These are phyloP conservation scores for Azorinus chamasolen DNA, from an alignment of 2,888 invertebrate genomes.

Conservation along the genomic window DNA sequence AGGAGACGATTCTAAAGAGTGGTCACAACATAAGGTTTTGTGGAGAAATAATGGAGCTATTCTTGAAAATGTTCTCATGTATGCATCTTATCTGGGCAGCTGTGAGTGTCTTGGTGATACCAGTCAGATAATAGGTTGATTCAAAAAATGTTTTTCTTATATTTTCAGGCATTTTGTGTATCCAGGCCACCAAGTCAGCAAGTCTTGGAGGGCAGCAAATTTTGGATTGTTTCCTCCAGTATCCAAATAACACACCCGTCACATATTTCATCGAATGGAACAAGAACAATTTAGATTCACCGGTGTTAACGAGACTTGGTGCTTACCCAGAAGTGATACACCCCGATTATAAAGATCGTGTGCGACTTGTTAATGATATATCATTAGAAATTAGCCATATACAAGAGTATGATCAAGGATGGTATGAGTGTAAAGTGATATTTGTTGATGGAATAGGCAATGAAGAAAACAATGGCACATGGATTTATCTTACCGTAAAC, in stretches of 20 bases:
- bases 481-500: slow-evolving; percentile 99
- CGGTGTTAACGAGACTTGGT: slow-evolving; percentile 99
- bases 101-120: too few relatives aligned
- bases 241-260: slow-evolving; percentile 96
- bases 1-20: too few relatives aligned
- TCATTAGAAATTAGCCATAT: slow-evolving; percentile 97
- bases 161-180: slow-evolving; percentile 61
- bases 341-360: slow-evolving; percentile 87
- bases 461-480: slow-evolving; percentile 93
- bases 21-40: too few relatives aligned
- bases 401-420: slow-evolving; percentile 97
- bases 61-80: too few relatives aligned
- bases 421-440: slow-evolving; percentile 98
- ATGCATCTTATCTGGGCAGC: too few relatives aligned
- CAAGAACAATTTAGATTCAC: slow-evolving; percentile 99
- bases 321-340: slow-evolving; percentile 98
- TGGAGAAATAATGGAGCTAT: too few relatives aligned
- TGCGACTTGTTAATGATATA: slow-evolving; percentile 86
- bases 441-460: slow-evolving; percentile 97
- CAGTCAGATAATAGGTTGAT: too few relatives aligned
- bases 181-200: slow-evolving; percentile 91
- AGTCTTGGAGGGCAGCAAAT: slow-evolving; percentile 98
- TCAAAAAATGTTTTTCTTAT: too few relatives aligned
- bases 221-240: slow-evolving; percentile 98
- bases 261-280: slow-evolving; percentile 99